Conservation (phyloP, 1,140 invertebrate genomes). For the Phortica variegata region DNA sequence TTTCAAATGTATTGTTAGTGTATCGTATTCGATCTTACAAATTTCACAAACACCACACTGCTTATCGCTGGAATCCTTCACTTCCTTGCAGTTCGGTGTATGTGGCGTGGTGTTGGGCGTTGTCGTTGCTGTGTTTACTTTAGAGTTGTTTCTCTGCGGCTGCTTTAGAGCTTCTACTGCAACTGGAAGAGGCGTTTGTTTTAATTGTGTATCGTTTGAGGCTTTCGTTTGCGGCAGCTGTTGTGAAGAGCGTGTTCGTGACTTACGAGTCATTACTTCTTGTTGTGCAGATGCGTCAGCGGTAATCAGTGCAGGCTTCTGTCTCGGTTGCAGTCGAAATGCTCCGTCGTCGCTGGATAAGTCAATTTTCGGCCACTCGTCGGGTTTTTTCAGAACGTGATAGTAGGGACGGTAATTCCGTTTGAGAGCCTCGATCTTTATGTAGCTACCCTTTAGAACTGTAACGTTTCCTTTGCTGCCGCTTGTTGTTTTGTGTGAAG, state of each 20-base stretch:
- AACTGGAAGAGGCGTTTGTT: background rate
- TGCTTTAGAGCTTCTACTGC: conserved; percentile 5
- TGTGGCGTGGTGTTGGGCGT: conserved; percentile 1
- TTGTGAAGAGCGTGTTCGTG: conserved; percentile 13
- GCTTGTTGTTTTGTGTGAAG: background rate
- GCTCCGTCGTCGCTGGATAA: conserved; percentile 46
- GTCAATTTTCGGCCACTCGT: conserved; percentile 53
- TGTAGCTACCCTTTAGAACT: conserved; percentile 38
- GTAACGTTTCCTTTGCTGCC: conserved; percentile 23
- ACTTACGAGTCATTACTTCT: conserved; percentile 21
- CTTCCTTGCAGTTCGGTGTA: conserved; percentile 24
- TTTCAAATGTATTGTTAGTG: conserved; percentile 66
- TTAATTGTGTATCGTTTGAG: background rate
- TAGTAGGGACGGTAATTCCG: conserved; percentile 47
- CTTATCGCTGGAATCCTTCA: conserved; percentile 51
- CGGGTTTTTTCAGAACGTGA: conserved; percentile 50
- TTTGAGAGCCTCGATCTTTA: conserved; percentile 50
- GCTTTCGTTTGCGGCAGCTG: conserved; percentile 1
- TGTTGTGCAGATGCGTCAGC: background rate
- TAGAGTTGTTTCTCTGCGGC: conserved; percentile 35
- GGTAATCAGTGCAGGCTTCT: conserved; percentile 16
- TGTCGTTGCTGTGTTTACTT: conserved; percentile 32
- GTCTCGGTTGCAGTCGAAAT: conserved; percentile 35
- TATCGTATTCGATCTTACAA: conserved; percentile 70
- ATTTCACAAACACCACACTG: conserved; percentile 74